Evolutionary conservation across 2,888 invertebrate species (phyloP).

Genomic region (Epinotia ramella): DNA sequence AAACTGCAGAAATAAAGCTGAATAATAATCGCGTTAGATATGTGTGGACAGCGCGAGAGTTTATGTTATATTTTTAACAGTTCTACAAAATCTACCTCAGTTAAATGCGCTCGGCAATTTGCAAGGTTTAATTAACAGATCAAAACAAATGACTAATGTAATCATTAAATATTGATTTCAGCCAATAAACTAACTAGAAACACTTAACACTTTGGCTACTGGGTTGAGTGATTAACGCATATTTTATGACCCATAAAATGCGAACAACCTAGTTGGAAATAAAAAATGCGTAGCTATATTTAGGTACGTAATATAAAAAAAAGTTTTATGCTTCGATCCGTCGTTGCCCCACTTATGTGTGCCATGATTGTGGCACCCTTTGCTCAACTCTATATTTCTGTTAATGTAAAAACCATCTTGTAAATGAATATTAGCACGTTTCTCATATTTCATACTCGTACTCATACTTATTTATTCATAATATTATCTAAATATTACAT

Average conservation of each 20-base stretch:
- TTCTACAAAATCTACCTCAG: neutral
- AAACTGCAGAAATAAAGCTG: too few relatives aligned
- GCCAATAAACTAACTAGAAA: conserved; percentile 26
- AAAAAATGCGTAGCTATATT: conserved; percentile 21
- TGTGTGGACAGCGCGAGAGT: too few relatives aligned
- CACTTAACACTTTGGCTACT: conserved; percentile 26
- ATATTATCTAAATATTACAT: too few relatives aligned
- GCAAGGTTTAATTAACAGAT: neutral
- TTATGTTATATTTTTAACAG: neutral
- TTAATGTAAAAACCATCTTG: too few relatives aligned
- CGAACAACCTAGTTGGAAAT: conserved; percentile 29
- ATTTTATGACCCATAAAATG: conserved; percentile 25
- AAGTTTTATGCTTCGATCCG: neutral
- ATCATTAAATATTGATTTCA: conserved; percentile 19
- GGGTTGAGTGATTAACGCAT: conserved; percentile 18
- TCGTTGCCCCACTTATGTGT: neutral
- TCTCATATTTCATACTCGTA: too few relatives aligned
- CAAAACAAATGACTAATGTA: conserved; percentile 5
- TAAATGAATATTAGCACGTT: too few relatives aligned
- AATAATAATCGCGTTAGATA: too few relatives aligned
- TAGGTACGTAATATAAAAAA: conserved; percentile 7
- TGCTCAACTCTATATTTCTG: too few relatives aligned
- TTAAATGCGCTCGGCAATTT: neutral
- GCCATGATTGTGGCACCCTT: neutral
- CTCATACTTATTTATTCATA: too few relatives aligned